These are phyloP conservation scores for Tauraco erythrolophus DNA, from an alignment of 2,113 vertebrate species.

Conservation along the genomic window DNA sequence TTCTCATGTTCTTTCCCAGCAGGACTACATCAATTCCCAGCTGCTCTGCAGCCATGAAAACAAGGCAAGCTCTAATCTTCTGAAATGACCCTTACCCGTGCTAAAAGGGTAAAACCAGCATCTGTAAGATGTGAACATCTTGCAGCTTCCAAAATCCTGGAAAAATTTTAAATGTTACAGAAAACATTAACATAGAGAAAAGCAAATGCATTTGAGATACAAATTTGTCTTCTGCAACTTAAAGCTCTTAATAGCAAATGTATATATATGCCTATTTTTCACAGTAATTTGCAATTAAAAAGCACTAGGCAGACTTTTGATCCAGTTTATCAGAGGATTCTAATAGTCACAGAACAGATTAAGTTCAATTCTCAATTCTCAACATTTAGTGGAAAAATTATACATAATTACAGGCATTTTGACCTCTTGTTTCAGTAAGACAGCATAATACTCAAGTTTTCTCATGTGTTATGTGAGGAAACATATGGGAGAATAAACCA, in stretches of 20 bases:
- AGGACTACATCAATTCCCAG: neutral
- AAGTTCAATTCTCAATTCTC: neutral
- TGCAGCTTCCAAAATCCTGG: conserved; percentile 91
- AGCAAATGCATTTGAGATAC: neutral
- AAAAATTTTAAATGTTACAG: conserved; percentile 33
- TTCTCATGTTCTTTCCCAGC: neutral
- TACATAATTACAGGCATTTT: neutral
- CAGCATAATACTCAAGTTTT: neutral
- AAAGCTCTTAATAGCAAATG: neutral
- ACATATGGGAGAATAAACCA: neutral
- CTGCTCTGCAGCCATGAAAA: neutral
- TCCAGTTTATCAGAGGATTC: neutral
- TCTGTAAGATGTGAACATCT: conserved; percentile 92
- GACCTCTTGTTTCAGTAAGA: neutral
- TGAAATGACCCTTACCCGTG: conserved; percentile 80
- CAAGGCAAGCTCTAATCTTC: neutral
- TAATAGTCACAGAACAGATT: neutral
- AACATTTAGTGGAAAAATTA: neutral
- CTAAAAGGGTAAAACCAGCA: conserved; percentile 89
- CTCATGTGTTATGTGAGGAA: neutral
- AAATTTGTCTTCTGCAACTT: neutral
- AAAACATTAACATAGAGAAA: neutral
- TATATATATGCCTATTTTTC: neutral
- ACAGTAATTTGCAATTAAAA: neutral
- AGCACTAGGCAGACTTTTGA: neutral